Evolutionary conservation across 2,888 invertebrate species (phyloP), one percentile per base, ranked within the genome.

Genomic region (Ganaspis brasiliensis): DNA sequence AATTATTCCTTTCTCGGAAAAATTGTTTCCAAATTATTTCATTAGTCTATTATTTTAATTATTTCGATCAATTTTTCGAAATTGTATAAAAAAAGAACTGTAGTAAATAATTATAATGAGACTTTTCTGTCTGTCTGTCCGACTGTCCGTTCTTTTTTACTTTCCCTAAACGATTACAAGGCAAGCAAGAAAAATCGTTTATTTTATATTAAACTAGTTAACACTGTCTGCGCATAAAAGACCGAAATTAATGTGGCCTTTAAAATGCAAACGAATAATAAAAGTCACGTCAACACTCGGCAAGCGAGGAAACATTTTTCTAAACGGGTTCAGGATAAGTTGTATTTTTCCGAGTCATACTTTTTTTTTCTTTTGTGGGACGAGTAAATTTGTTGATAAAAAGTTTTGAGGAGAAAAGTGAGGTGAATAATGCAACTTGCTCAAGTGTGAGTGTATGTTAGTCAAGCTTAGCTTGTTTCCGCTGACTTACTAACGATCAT

Each of bases 401-500:
- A 19, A 59, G 21, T 31, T 12, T 6, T 19, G 10, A 45, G 24
- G 14, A 45, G 12, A 31, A 61, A 59, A 59, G n/a, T 26, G n/a
- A 9, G 31, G 31, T 31, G n/a, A 59, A 59, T 9, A 59, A 16
- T 24, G 9, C 26, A 59, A 59, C 21, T 67, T 37, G 37, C 12
- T 10, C 67, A 40, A 40, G 40, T 16, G 37, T 21, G 8, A 67
- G 59, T 24, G 35, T 5, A 63, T 37, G 63, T 77, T 75, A 70
- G 56, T 70, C 49, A 21, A 78, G 70, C 37, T 75, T 61, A 49
- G 19, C 74, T 79, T 49, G 80, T 81, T 79, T 77, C 75, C 40
- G 75, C 80, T 84, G 79, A 83, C 83, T 84, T 78, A 82, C 79
- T 70, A 78, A 77, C 74, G 61, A 77, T 67, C 72, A 76, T 59